Percentiles rank a stretch among this genome's conserved stretches.
Evolutionary conservation across 37 sponge, comb jelly and placozoan genomes (phyloP).

Genomic region (Bolinopsis microptera): DNA sequence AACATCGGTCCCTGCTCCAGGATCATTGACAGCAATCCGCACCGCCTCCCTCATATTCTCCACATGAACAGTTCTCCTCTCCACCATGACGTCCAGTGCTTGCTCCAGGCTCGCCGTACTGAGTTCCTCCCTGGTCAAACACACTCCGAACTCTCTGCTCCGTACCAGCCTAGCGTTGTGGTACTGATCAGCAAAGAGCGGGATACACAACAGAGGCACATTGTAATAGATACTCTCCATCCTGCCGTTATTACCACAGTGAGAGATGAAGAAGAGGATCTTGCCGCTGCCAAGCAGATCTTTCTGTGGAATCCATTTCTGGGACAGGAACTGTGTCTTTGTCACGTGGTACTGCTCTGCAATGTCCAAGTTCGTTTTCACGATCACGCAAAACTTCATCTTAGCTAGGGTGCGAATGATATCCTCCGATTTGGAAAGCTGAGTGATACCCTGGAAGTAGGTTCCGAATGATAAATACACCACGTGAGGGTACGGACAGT

Average conservation of each 20-base stretch:
- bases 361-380: background rate
- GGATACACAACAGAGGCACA: slow-evolving; percentile 31
- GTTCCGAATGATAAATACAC: slow-evolving; percentile 28
- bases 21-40: background rate
- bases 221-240: slow-evolving; percentile 24
- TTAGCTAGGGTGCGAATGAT: background rate
- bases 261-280: background rate
- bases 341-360: background rate
- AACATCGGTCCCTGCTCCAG: slow-evolving; percentile 37
- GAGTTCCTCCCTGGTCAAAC: background rate
- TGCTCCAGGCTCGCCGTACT: background rate
- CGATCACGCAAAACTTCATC: background rate
- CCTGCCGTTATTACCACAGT: slow-evolving; percentile 50
- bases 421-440: background rate
- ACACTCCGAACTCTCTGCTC: background rate
- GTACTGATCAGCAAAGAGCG: slow-evolving; percentile 52
- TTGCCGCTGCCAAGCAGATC: slow-evolving; percentile 13
- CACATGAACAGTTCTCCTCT: background rate
- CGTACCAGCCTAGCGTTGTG: slow-evolving; percentile 21
- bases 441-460: background rate
- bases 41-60: background rate
- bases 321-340: background rate
- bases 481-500: background rate
- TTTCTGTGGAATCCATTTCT: slow-evolving; percentile 8
- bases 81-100: background rate